Conservation (phyloP, 1,140 invertebrate species). For the Zaprionus kolodkinae region DNA sequence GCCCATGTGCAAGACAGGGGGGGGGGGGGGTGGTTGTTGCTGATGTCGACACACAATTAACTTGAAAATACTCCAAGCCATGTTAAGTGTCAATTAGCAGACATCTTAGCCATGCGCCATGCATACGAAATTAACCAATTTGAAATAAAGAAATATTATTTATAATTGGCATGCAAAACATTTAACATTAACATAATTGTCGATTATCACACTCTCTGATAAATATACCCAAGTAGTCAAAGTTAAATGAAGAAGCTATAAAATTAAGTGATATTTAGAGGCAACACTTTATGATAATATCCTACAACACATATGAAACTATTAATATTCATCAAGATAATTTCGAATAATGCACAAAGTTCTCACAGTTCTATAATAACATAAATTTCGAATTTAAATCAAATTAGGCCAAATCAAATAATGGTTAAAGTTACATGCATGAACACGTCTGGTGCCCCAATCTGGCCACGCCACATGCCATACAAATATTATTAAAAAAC, state of each 20-base stretch:
- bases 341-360: not conserved
- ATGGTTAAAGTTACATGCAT: slow-evolving; percentile 25
- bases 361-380: not conserved
- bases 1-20: too few species aligned
- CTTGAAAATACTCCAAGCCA: slow-evolving; percentile 75
- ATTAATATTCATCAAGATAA: not conserved
- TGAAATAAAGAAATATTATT: slow-evolving; percentile 60
- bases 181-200: slow-evolving; percentile 11
- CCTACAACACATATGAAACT: not conserved
- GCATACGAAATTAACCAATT: slow-evolving; percentile 59
- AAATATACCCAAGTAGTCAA: not conserved
- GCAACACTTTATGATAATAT: not conserved
- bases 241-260: not conserved
- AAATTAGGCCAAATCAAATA: slow-evolving; percentile 13
- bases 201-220: not conserved
- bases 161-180: slow-evolving; percentile 30
- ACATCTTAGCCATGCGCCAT: slow-evolving; percentile 60
- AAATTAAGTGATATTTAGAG: not conserved
- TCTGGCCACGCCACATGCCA: not conserved
- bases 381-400: slow-evolving; percentile 14
- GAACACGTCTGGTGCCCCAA: slow-evolving; percentile 3
- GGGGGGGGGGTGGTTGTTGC: slow-evolving; percentile 26
- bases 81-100: slow-evolving; percentile 80
- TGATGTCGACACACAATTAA: slow-evolving; percentile 79
- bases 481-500: slow-evolving; percentile 31